Evolutionary conservation across 2,888 invertebrate genomes (phyloP).

Genomic region (Willowsia nigromaculata): DNA sequence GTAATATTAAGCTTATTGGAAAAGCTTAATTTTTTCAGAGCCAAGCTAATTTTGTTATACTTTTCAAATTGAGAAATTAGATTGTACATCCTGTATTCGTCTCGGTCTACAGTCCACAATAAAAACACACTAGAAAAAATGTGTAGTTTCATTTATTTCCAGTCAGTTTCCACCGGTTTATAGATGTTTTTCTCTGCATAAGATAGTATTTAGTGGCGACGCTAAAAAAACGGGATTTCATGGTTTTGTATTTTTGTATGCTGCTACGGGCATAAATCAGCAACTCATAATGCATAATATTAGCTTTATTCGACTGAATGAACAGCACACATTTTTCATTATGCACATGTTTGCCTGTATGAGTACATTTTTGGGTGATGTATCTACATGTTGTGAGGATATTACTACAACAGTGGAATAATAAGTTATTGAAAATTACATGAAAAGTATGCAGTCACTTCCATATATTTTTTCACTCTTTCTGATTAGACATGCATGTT

Average conservation of each 20-base stretch:
- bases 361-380: constrained; percentile 23
- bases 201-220: constrained; percentile 37
- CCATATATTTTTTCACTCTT: constrained; percentile 35
- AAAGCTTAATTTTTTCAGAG: neutral
- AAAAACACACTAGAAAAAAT: neutral
- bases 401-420: neutral
- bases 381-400: neutral
- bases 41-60: neutral
- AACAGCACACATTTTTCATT: constrained; percentile 5
- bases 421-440: constrained; percentile 46
- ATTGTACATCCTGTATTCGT: constrained; percentile 18
- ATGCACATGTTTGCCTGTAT: constrained; percentile 7
- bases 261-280: neutral
- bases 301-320: neutral
- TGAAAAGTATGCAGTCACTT: constrained; percentile 33
- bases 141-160: neutral
- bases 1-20: no score
- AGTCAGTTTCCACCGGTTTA: neutral
- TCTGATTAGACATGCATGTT: constrained; percentile 59
- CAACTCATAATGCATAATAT: neutral
- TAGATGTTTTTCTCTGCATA: neutral
- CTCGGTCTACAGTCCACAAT: neutral
- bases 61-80: neutral
- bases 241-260: neutral
- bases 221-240: neutral